These are phyloP conservation scores for Dicyrtoma fusca DNA, from an alignment of 2,888 invertebrate species.

Conservation along the genomic window DNA sequence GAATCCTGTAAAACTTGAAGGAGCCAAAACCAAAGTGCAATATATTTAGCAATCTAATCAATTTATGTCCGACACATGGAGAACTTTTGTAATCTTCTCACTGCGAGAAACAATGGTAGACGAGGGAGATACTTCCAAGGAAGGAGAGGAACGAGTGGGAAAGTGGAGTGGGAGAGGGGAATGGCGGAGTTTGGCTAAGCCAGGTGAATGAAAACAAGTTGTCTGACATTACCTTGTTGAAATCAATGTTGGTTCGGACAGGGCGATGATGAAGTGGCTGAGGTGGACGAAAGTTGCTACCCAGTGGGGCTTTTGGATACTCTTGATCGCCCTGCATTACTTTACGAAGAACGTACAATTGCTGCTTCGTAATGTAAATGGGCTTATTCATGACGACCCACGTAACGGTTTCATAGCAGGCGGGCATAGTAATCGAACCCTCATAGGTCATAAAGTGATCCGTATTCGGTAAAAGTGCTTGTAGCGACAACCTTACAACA, in stretches of 20 bases:
- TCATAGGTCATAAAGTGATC: constrained; percentile 98
- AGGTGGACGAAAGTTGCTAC: constrained; percentile 92
- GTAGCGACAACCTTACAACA: constrained; percentile 81
- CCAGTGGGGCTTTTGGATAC: constrained; percentile 86
- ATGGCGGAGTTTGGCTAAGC: not conserved
- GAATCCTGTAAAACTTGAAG: not conserved
- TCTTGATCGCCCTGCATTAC: constrained; percentile 86
- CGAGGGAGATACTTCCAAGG: constrained; percentile 3
- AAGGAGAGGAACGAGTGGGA: not conserved
- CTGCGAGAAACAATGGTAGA: constrained; percentile 17
- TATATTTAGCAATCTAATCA: constrained; percentile 38
- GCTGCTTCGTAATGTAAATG: constrained; percentile 95
- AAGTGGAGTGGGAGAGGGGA: not conserved
- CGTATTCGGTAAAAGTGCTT: constrained; percentile 87
- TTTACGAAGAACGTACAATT: constrained; percentile 80
- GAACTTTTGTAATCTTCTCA: constrained; percentile 39
- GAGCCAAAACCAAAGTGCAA: constrained; percentile 12
- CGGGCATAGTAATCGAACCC: constrained; percentile 94
- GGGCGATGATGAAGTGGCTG: constrained; percentile 92
- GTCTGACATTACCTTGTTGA: constrained; percentile 69
- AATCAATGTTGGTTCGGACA: constrained; percentile 95
- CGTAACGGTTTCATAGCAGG: constrained; percentile 97
- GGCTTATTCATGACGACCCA: constrained; percentile 98
- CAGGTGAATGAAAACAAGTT: constrained; percentile 22
- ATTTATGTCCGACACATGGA: constrained; percentile 37